Evolutionary conservation across 1,140 invertebrate species (phyloP), one percentile per base, ranked within the genome.

Genomic region (Sycophaga agraensis): DNA sequence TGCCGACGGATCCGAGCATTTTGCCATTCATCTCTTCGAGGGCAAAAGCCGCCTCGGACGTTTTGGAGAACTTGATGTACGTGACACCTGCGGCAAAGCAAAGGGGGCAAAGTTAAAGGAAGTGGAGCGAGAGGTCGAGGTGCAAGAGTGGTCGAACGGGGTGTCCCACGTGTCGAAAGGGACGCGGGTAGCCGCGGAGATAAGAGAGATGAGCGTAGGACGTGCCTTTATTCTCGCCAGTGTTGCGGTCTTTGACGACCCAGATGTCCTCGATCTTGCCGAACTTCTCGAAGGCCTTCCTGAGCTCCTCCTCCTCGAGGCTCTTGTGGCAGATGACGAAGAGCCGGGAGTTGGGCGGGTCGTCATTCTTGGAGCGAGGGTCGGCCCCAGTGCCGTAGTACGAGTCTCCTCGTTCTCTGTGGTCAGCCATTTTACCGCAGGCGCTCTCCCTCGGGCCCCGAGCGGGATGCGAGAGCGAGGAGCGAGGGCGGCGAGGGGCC

Each of bases 281-380:
- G 79, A 87, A 95, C 63, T 87, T 86, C 39, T 87, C 85, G 76
- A 97, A 97, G 6, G 85, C 84, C 46, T 88, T 85, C 61, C 87
- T 82, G 56, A 95, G 88, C 67, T 93, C 90, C 57, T 92, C 88
- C 76, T 94, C 92, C 16, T 85, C 87, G 35, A 92, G 82, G 45
- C 85, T 86, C 81, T 93, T 94, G 59, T 88, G 89, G 68, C 91
- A 93, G 59, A 96, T 88, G 67, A 96, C 89, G 76, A 97, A 96
- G 21, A 97, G 79, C 60, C 91, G 82, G 16, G 90, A 92, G 82
- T 92, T 89, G 21, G 91, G 90, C n/a, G 91, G 89, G 68, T 90
- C 88, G 67, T 91, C 89, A 57, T 84, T 84, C 64, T 84, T 85
- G 39, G 78, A 78, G 24, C 79, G 73, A 43, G 72, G 73, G 71